Conservation (phyloP, 2,113 vertebrate species). For the Verasper variegatus region DNA sequence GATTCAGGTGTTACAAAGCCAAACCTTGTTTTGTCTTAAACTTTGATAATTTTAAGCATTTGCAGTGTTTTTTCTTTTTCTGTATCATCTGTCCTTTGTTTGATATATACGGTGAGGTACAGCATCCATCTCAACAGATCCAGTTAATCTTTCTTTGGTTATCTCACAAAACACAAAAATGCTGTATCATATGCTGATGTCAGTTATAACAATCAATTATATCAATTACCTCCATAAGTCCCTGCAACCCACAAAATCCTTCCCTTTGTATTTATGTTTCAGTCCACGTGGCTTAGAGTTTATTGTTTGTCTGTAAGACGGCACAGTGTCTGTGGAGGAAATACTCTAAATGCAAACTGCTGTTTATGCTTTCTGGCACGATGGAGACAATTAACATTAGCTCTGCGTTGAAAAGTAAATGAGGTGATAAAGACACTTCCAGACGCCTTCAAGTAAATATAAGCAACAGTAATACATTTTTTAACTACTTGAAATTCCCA, state of each 20-base stretch:
- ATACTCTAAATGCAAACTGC: not conserved
- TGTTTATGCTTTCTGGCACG: not conserved
- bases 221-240: not conserved
- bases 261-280: not conserved
- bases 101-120: not conserved
- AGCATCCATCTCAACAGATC: not conserved
- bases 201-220: not conserved
- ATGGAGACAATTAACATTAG: not conserved
- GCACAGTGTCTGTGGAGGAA: not conserved
- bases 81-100: not conserved
- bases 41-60: not conserved
- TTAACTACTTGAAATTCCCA: not conserved
- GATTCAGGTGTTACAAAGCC: too few relatives aligned
- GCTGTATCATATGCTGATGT: too few relatives aligned
- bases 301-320: not conserved
- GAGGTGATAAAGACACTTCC: not conserved
- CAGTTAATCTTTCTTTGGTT: not conserved
- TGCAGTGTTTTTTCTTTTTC: conserved; percentile 4
- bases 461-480: not conserved
- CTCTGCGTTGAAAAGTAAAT: conserved; percentile 6
- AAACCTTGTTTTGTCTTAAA: too few relatives aligned
- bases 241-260: not conserved
- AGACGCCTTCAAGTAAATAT: not conserved
- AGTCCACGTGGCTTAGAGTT: not conserved
- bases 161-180: too few relatives aligned